phyloP scores from a whole-genome alignment of 2,113 vertebrate genomes.

The Dasyornis broadbenti region DNA sequence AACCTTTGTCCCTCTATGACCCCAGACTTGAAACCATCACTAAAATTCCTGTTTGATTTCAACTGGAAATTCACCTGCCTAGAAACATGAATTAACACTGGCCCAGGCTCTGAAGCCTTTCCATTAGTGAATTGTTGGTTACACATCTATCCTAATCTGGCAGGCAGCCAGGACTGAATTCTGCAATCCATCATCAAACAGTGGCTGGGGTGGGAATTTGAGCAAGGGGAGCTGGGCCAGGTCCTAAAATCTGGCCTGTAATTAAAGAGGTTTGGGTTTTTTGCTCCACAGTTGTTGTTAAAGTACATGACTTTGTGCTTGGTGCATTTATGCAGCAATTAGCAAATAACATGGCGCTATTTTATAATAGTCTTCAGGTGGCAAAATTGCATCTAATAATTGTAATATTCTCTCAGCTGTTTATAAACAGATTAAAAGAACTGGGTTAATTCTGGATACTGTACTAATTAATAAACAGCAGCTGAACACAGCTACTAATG shows the following conservation, averaged over 20 bases:
- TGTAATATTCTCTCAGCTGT: conserved; percentile 30
- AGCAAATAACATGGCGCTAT: conserved; percentile 15
- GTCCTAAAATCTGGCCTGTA: neutral
- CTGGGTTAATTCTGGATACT: conserved; percentile 50
- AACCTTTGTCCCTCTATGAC: neutral
- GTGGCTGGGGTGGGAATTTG: neutral
- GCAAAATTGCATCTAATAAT: conserved; percentile 9
- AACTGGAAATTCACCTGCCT: neutral
- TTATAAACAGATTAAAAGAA: conserved; percentile 50
- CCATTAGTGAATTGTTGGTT: neutral
- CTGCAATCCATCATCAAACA: neutral
- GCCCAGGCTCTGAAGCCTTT: neutral
- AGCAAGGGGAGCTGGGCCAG: neutral
- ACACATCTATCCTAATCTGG: neutral
- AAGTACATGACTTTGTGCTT: neutral
- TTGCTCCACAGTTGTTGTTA: neutral
- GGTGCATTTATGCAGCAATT: neutral
- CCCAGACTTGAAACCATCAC: neutral
- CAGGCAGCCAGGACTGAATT: accelerated
- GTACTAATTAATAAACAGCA: conserved; percentile 61
- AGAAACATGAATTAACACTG: neutral
- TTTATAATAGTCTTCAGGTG: conserved; percentile 43
- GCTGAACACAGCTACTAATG: conserved; percentile 37
- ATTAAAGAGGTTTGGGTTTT: neutral
- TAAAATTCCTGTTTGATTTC: neutral